Evolutionary conservation across 2,113 vertebrate genomes (phyloP), one percentile per base, ranked within the genome.

Genomic region (Ailurus styani): DNA sequence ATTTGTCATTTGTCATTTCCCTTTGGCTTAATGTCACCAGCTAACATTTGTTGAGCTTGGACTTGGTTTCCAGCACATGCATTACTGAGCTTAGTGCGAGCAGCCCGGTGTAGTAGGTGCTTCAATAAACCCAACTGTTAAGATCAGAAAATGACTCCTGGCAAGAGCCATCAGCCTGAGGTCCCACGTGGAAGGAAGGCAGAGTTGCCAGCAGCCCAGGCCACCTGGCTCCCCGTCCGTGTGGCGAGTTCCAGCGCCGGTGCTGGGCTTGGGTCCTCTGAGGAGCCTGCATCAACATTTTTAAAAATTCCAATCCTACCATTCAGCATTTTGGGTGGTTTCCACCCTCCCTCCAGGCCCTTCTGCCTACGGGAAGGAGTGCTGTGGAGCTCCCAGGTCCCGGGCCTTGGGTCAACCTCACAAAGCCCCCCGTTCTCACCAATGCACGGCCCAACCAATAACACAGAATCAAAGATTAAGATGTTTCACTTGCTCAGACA

Each of bases 241-340:
- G 60, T 37, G 5, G n/a, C 6, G 20, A 13, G 3, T 37, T 64
- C 0, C 27, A 14, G 21, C 2, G 0, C 42, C 0, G 2, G 11
- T 21, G 57, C 31, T 37, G 31, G 47, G 73, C 31, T 8, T 57
- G 47, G 34, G 81, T 82, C 25, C 25, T 68, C 17, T 17, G 21
- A 25, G 79, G 42, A 82, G 4, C 6, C 55, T 27, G 55, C 9
- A n/a, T 10, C 27, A n/a, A 11, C 37, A 5, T 23, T 75, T 29
- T 7, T 7, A 83, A 72, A 37, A 0, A 15, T 20, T 34, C 62
- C 29, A 2, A 8, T 45, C n/a, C 73, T 78, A 29, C n/a, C n/a
- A 7, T 29, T 50, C 54, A 31, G 34, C 15, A 1, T 55, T 72
- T 52, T 9, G 0, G 2, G 5, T 15, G 60, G 31, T 55, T 85